phyloP scores from a whole-genome alignment of 2,113 vertebrate species.

The Mus pahari region DNA sequence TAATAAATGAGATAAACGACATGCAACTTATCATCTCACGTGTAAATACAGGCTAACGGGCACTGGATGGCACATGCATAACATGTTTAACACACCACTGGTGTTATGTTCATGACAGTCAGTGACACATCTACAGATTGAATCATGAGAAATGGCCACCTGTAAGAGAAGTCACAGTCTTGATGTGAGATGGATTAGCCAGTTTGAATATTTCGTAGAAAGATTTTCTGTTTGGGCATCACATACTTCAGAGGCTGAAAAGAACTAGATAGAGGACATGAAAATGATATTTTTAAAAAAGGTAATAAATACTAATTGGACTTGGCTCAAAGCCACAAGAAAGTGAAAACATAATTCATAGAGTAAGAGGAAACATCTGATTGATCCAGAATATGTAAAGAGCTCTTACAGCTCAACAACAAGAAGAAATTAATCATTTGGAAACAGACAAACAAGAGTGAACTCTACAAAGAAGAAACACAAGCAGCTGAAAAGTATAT shows the following conservation, averaged over 20 bases:
- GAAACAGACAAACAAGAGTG: background rate
- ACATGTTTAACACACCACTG: background rate
- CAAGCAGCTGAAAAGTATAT: background rate
- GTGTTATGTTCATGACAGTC: background rate
- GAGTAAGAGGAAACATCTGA: background rate
- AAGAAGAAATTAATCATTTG: background rate
- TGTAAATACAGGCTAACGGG: background rate
- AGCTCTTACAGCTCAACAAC: background rate
- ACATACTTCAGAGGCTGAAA: background rate
- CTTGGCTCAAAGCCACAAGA: background rate
- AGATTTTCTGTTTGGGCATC: background rate
- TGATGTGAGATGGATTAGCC: background rate
- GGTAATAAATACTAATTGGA: background rate
- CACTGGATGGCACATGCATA: background rate
- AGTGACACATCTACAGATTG: background rate
- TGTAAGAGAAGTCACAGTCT: background rate
- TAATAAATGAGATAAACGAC: conserved; percentile 28
- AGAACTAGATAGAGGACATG: background rate
- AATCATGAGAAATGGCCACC: background rate
- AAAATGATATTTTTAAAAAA: background rate
- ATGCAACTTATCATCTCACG: background rate
- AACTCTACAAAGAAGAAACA: background rate
- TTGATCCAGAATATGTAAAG: background rate
- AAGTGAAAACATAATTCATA: background rate
- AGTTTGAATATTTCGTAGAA: background rate